Evolutionary conservation across 1,140 invertebrate genomes (phyloP).

Genomic region (Cotesia vestalis): DNA sequence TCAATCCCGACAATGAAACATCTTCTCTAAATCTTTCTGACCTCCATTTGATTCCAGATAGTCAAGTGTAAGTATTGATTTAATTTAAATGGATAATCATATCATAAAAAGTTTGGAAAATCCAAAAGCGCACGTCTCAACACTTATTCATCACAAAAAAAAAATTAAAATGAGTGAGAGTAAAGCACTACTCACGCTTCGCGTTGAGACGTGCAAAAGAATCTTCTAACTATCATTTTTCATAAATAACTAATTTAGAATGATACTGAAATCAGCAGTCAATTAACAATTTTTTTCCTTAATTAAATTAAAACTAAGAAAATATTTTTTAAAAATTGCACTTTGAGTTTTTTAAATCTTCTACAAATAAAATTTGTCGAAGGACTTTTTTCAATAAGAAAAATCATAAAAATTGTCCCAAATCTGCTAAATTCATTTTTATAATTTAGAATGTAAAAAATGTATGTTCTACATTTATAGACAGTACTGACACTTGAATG

Average conservation of each 20-base stretch:
- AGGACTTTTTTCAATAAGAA: background rate
- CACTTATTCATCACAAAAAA: no score
- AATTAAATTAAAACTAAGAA: background rate
- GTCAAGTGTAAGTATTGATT: slow-evolving; percentile 61
- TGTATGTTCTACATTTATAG: background rate
- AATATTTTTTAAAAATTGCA: no score
- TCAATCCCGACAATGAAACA: slow-evolving; percentile 47
- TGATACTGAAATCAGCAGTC: no score
- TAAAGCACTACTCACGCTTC: no score
- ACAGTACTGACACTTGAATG: no score
- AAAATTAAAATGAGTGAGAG: no score
- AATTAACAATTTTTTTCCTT: no score
- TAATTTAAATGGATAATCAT: background rate
- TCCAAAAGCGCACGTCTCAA: background rate
- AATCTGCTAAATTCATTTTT: background rate
- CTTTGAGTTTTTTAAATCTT: background rate
- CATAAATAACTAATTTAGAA: no score
- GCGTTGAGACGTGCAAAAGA: no score
- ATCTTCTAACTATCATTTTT: no score
- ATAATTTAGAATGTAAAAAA: background rate
- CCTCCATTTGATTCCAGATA: slow-evolving; percentile 54
- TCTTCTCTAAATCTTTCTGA: slow-evolving; percentile 55
- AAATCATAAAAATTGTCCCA: background rate
- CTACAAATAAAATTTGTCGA: background rate
- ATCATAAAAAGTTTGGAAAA: no score